A percentile compares a stretch with the other conserved stretches of the same genome.
Evolutionary conservation across 2,113 vertebrate genomes (phyloP).

Genomic region (Notiomystis cincta): DNA sequence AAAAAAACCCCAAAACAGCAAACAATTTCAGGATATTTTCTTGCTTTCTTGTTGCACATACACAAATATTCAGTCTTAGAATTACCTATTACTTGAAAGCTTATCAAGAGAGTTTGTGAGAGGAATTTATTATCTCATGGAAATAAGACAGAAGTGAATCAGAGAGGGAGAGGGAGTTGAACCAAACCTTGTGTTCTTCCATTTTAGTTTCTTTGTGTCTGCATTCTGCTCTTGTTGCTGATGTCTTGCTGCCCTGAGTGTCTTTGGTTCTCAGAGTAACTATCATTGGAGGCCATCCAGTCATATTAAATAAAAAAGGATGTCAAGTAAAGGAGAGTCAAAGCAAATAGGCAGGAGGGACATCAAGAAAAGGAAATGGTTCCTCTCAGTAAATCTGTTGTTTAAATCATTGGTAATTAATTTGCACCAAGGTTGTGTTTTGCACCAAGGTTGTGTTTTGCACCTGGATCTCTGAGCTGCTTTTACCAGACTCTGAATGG

Average conservation of each 20-base stretch:
- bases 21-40: background rate
- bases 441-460: background rate
- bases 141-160: background rate
- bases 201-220: background rate
- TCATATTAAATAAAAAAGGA: slow-evolving; percentile 76
- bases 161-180: background rate
- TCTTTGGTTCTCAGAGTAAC: slow-evolving; percentile 79
- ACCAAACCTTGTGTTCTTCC: background rate
- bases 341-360: background rate
- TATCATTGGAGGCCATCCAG: slow-evolving; percentile 73
- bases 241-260: slow-evolving; percentile 19
- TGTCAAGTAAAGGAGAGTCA: slow-evolving; percentile 63
- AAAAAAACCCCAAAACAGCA: fast-evolving
- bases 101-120: background rate
- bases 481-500: background rate
- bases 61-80: background rate
- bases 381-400: background rate
- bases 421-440: background rate
- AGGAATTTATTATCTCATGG: background rate
- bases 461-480: background rate
- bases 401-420: background rate
- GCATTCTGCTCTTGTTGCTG: background rate
- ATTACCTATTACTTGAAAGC: background rate
- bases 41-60: background rate
- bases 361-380: background rate